These are phyloP conservation scores for Florisuga fusca DNA, from an alignment of 2,797 vertebrate genomes.

Conservation along the genomic window DNA sequence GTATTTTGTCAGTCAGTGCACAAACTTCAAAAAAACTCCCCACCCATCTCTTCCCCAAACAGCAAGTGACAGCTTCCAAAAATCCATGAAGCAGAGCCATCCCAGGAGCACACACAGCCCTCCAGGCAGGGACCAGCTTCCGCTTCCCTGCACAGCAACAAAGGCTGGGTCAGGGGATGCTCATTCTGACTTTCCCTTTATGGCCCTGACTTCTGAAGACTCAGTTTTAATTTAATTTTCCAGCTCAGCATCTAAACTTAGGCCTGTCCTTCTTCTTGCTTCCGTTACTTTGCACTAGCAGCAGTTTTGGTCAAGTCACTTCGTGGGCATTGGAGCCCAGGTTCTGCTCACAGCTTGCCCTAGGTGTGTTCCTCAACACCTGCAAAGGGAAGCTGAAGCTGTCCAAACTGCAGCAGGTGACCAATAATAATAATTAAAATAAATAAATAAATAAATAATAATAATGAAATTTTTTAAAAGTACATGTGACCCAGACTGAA, in stretches of 20 bases:
- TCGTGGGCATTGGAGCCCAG: accelerated
- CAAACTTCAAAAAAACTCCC: not conserved
- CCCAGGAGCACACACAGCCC: accelerated
- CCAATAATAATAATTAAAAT: not conserved
- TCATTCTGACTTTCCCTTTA: not conserved
- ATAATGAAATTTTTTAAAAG: too few species aligned
- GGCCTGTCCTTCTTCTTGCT: not conserved
- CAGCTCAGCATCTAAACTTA: not conserved
- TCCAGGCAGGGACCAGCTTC: not conserved
- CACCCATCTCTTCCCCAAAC: not conserved
- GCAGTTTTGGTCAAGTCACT: not conserved
- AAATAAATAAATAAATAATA: too few species aligned
- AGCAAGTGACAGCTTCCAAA: not conserved
- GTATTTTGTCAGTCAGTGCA: not conserved
- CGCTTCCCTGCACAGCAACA: not conserved
- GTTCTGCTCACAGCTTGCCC: not conserved
- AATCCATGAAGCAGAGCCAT: not conserved
- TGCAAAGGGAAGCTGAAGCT: not conserved
- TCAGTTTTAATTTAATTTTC: constrained; percentile 17
- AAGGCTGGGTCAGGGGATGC: not conserved
- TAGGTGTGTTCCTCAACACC: not conserved
- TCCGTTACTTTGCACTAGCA: not conserved
- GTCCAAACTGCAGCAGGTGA: not conserved
- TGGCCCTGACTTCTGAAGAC: not conserved
- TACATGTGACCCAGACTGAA: accelerated